phyloP scores from a whole-genome alignment of 1,140 invertebrate genomes.

The Tribolium madens region DNA sequence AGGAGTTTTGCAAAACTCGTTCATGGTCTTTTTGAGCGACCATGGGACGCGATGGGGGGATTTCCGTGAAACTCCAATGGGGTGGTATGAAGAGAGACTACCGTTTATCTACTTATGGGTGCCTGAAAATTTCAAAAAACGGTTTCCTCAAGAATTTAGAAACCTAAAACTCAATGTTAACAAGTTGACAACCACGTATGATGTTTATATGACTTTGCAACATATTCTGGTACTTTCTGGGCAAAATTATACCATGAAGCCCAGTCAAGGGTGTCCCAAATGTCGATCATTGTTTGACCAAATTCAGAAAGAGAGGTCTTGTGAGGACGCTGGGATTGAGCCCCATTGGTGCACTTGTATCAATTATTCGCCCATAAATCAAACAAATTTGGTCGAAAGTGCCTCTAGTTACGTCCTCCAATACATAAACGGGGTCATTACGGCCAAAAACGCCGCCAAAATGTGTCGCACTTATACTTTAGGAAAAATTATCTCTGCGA shows the following conservation, averaged over 20 bases:
- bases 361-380: slow-evolving; percentile 65
- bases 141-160: slow-evolving; percentile 68
- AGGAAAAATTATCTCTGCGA: slow-evolving; percentile 41
- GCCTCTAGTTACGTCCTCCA: slow-evolving; percentile 65
- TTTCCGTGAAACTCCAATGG: slow-evolving; percentile 75
- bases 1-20: slow-evolving; percentile 69
- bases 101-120: slow-evolving; percentile 81
- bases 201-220: slow-evolving; percentile 74
- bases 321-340: slow-evolving; percentile 76
- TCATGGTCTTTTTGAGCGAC: slow-evolving; percentile 82
- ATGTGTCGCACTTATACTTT: slow-evolving; percentile 64
- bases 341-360: slow-evolving; percentile 85
- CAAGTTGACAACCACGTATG: slow-evolving; percentile 77
- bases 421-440: slow-evolving; percentile 61
- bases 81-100: slow-evolving; percentile 83
- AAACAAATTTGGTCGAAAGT: slow-evolving; percentile 63
- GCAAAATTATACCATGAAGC: slow-evolving; percentile 63
- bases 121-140: slow-evolving; percentile 74
- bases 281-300: slow-evolving; percentile 78
- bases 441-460: slow-evolving; percentile 61
- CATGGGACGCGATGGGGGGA: slow-evolving; percentile 83
- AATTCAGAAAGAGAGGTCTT: slow-evolving; percentile 76
- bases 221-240: slow-evolving; percentile 65
- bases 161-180: slow-evolving; percentile 75
- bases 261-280: slow-evolving; percentile 70